These are phyloP conservation scores for Pseudolycoriella hygida DNA, from an alignment of 2,888 invertebrate species.

Conservation along the genomic window DNA sequence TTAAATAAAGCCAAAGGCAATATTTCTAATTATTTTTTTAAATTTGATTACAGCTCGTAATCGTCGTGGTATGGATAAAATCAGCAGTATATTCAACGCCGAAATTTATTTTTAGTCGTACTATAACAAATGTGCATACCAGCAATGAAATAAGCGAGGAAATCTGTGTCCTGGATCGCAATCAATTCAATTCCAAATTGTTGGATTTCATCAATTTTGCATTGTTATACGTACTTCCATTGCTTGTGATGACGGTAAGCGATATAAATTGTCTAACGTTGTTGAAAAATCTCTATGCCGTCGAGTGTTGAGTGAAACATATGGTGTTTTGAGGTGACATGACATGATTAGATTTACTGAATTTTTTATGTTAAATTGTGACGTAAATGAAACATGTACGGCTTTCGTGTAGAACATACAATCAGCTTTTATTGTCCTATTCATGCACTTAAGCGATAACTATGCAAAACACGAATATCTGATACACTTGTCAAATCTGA, in stretches of 20 bases:
- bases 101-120: slow-evolving; percentile 67
- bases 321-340: too few relatives aligned
- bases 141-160: slow-evolving; percentile 25
- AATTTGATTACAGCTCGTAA: slow-evolving; percentile 41
- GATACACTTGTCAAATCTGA: too few relatives aligned
- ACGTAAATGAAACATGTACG: too few relatives aligned
- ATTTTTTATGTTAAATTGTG: too few relatives aligned
- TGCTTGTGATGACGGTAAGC: slow-evolving; percentile 61
- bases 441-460: too few relatives aligned
- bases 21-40: not conserved
- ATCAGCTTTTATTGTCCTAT: too few relatives aligned
- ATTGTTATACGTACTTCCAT: slow-evolving; percentile 63
- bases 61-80: slow-evolving; percentile 62
- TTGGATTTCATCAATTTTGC: slow-evolving; percentile 70
- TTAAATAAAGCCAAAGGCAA: too few relatives aligned
- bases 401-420: too few relatives aligned
- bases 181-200: slow-evolving; percentile 59
- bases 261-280: slow-evolving; percentile 1
- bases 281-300: too few relatives aligned
- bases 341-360: too few relatives aligned
- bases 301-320: too few relatives aligned
- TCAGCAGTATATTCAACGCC: slow-evolving; percentile 71
- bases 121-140: slow-evolving; percentile 37
- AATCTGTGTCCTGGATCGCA: slow-evolving; percentile 55
- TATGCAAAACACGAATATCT: too few relatives aligned